Evolutionary conservation across 2,888 invertebrate species (phyloP).

Genomic region (Troides aeacus): DNA sequence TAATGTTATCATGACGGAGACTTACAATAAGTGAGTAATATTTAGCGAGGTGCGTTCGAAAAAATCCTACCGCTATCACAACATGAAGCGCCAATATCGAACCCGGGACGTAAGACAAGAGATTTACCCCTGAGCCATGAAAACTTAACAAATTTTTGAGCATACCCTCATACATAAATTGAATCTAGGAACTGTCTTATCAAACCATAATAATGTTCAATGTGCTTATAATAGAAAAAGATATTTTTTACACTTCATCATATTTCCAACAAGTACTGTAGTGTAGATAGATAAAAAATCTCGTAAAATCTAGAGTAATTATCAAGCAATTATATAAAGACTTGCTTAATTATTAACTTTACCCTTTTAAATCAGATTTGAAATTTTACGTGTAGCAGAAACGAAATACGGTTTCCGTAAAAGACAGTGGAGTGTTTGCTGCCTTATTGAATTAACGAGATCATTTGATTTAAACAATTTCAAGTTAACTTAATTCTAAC

Average conservation of each 20-base stretch:
- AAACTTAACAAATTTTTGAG: too few species aligned
- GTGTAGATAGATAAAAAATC: not conserved
- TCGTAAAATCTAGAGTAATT: constrained; percentile 8
- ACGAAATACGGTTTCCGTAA: constrained; percentile 7
- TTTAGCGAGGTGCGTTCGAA: too few species aligned
- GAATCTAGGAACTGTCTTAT: too few species aligned
- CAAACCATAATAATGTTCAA: too few species aligned
- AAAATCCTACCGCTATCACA: too few species aligned
- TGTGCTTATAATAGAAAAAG: not conserved
- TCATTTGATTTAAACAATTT: not conserved
- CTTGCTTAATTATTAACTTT: constrained; percentile 49
- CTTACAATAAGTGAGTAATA: too few species aligned
- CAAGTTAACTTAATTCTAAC: too few species aligned
- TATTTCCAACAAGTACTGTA: not conserved
- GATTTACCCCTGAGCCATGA: too few species aligned
- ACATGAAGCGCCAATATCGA: too few species aligned
- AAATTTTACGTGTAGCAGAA: constrained; percentile 48
- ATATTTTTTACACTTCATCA: not conserved
- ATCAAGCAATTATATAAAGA: constrained; percentile 33
- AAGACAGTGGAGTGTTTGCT: constrained; percentile 2
- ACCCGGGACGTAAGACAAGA: too few species aligned
- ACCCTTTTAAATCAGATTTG: constrained; percentile 51
- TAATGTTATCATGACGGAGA: too few species aligned
- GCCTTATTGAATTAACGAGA: constrained; percentile 1
- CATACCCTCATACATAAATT: too few species aligned